Evolutionary conservation across 92 coral and sea anemone genomes (phyloP).

Genomic region (Isaurus tuberculatus): DNA sequence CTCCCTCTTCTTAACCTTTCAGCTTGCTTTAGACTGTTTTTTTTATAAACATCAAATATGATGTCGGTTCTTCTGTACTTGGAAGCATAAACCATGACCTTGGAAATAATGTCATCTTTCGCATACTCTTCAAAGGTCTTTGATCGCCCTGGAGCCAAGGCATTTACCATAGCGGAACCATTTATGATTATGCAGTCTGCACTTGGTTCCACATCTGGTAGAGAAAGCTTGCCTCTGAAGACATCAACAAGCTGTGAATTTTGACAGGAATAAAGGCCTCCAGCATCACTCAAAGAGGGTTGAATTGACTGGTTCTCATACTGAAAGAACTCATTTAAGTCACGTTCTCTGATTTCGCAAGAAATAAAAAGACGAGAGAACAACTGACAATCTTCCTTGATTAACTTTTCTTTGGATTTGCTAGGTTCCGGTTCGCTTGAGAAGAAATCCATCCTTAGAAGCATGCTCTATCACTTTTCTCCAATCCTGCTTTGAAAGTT

Average conservation of each 20-base stretch:
- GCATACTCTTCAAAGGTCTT: slow-evolving; percentile 57
- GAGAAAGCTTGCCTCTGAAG: slow-evolving; percentile 42
- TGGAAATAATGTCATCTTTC: slow-evolving; percentile 58
- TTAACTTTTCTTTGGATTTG: slow-evolving; percentile 52
- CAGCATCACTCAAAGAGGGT: slow-evolving; percentile 46
- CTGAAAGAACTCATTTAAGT: slow-evolving; percentile 57
- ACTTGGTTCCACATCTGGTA: slow-evolving; percentile 49
- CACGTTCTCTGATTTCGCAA: slow-evolving; percentile 60
- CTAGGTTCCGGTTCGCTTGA: slow-evolving; percentile 19
- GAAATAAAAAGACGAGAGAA: slow-evolving; percentile 60
- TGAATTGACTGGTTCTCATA: slow-evolving; percentile 48
- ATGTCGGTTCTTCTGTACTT: neutral
- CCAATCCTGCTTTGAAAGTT: neutral
- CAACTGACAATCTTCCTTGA: slow-evolving; percentile 40
- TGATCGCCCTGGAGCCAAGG: slow-evolving; percentile 35
- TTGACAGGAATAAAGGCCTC: slow-evolving; percentile 58
- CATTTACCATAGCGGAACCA: slow-evolving; percentile 41
- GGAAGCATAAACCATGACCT: slow-evolving; percentile 36
- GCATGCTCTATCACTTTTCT: neutral
- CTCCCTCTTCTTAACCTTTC: slow-evolving; percentile 39
- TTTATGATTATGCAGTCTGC: slow-evolving; percentile 51
- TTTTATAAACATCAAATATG: too few species aligned
- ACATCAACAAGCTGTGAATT: slow-evolving; percentile 58
- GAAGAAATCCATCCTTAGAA: slow-evolving; percentile 60
- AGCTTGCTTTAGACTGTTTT: slow-evolving; percentile 45